These are phyloP conservation scores for Dendronephthya gigantea DNA, from an alignment of 64 coral and sea anemone genomes.

Conservation along the genomic window DNA sequence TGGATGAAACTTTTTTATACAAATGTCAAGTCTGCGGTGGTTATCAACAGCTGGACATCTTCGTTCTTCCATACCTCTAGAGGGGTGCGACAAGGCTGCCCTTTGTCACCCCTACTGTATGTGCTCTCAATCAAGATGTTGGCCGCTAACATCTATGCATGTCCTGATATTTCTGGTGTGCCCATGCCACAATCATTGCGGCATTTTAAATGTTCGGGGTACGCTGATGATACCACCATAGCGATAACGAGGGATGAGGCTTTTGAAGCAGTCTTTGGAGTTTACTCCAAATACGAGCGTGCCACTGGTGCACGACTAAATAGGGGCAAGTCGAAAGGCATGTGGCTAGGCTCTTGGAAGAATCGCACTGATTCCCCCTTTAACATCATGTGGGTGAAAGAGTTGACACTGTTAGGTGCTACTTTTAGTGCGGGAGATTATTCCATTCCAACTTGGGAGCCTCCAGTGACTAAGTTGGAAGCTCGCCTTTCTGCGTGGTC, in stretches of 20 bases:
- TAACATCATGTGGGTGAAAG: neutral
- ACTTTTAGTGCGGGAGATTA: neutral
- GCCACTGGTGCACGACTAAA: slow-evolving; percentile 22
- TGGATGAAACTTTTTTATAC: slow-evolving; percentile 26
- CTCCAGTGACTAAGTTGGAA: neutral
- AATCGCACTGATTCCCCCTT: slow-evolving; percentile 19
- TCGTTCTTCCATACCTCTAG: slow-evolving; percentile 16
- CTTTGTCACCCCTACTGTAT: slow-evolving; percentile 24
- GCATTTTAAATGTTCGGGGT: neutral
- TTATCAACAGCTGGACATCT: slow-evolving; percentile 24
- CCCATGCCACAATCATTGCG: neutral
- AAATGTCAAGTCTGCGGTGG: neutral
- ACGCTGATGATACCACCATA: slow-evolving; percentile 27
- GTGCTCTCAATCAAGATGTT: slow-evolving; percentile 26
- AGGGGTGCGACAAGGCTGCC: slow-evolving; percentile 52
- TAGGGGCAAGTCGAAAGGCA: slow-evolving; percentile 19
- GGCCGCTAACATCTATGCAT: neutral
- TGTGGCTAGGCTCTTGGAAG: slow-evolving; percentile 23
- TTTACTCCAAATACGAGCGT: slow-evolving; percentile 17
- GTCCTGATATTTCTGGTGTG: neutral
- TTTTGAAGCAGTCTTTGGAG: neutral
- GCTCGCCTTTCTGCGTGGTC: neutral
- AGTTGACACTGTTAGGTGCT: slow-evolving; percentile 10
- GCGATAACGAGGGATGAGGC: neutral
- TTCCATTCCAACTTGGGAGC: neutral